Conservation (phyloP, 1,140 invertebrate genomes). For the Rhagoletis pomonella region DNA sequence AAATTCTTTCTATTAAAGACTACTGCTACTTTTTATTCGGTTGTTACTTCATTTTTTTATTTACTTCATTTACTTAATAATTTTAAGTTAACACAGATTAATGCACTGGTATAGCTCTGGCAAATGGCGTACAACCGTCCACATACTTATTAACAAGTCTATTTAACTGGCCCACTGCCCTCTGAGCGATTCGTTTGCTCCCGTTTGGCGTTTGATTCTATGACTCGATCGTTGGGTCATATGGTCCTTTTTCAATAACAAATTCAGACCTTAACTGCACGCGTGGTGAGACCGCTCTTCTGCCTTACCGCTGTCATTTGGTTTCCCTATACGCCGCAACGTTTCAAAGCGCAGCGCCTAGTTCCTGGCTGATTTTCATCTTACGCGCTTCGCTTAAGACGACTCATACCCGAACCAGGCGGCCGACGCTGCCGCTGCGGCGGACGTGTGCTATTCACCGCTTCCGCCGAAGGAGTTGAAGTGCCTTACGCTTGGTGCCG, state of each 20-base stretch:
- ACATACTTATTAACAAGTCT: too few species aligned
- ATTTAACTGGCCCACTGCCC: too few species aligned
- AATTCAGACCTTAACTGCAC: too few species aligned
- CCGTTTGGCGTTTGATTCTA: too few species aligned
- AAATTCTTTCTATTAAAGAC: constrained; percentile 39
- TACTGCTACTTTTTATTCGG: background rate
- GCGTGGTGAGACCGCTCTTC: too few species aligned
- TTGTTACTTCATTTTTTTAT: background rate
- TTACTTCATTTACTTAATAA: constrained; percentile 42
- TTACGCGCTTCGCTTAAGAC: constrained; percentile 63
- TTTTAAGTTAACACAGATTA: constrained; percentile 69
- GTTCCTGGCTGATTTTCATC: background rate
- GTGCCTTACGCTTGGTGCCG: constrained; percentile 70
- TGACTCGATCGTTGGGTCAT: too few species aligned
- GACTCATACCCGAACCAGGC: constrained; percentile 73
- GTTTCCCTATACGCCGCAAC: too few species aligned
- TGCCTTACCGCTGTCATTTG: too few species aligned
- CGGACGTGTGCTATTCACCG: constrained; percentile 72
- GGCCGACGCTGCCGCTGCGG: constrained; percentile 72
- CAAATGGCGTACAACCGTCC: too few species aligned
- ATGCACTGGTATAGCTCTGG: constrained; percentile 71
- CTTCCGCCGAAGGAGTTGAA: constrained; percentile 72
- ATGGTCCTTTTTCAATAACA: too few species aligned
- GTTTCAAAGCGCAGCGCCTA: constrained; percentile 19
- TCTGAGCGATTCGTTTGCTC: too few species aligned